phyloP scores from a whole-genome alignment of 2,113 vertebrate genomes.

The Rhinolophus sinicus region DNA sequence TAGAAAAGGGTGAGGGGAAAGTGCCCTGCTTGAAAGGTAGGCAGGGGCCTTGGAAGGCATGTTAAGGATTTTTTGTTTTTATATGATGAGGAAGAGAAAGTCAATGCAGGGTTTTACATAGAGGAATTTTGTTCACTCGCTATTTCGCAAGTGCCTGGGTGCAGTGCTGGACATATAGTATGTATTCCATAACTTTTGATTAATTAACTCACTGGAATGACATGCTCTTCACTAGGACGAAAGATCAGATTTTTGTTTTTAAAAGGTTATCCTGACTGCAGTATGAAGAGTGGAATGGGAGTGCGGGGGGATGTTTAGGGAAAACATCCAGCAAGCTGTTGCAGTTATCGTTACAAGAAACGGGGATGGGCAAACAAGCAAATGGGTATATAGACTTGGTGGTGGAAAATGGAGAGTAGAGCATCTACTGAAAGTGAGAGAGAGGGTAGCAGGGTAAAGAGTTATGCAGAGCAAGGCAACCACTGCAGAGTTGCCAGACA shows the following conservation, averaged over 20 bases:
- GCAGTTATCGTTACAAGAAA: neutral
- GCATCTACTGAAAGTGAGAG: neutral
- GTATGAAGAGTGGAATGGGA: neutral
- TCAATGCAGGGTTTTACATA: neutral
- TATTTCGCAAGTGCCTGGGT: neutral
- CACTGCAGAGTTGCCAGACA: neutral
- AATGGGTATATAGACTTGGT: neutral
- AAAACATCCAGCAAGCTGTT: neutral
- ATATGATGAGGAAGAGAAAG: slow-evolving; percentile 1
- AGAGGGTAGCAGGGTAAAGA: neutral
- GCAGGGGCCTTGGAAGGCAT: neutral
- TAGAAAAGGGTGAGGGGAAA: neutral
- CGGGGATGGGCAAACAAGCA: neutral
- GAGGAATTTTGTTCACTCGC: neutral
- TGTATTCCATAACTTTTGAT: neutral
- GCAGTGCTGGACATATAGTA: neutral
- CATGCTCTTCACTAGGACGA: neutral
- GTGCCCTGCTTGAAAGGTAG: neutral
- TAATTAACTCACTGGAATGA: slow-evolving; percentile 8
- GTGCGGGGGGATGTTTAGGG: neutral
- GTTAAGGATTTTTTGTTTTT: neutral
- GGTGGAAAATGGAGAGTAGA: neutral
- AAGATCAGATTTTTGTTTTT: slow-evolving; percentile 24
- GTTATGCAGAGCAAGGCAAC: rapidly evolving
- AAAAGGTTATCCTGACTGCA: neutral